phyloP scores from a whole-genome alignment of 2,888 invertebrate genomes.

The Drosophila helvetica region DNA sequence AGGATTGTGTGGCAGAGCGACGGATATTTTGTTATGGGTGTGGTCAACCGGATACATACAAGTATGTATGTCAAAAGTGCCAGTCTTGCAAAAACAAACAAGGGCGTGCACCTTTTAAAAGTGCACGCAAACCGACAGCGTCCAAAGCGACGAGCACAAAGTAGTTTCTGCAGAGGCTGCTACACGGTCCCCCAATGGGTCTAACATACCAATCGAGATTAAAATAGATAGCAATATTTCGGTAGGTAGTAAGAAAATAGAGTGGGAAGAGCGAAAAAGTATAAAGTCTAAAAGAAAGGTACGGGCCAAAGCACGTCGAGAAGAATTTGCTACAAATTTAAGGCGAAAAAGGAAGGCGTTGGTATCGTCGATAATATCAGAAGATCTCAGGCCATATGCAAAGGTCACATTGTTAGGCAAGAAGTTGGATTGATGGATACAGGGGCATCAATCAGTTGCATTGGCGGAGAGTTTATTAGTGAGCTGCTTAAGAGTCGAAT shows the following conservation, averaged over 20 bases:
- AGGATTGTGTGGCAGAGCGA: too few relatives aligned
- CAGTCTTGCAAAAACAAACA: constrained; percentile 1
- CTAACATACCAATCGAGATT: not conserved
- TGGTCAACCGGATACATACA: constrained; percentile 1
- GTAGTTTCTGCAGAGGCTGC: not conserved
- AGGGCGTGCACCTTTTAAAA: constrained; percentile 3
- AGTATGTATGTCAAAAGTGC: not conserved
- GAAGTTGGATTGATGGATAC: constrained; percentile 4
- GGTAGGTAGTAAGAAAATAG: not conserved
- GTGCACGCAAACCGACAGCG: not conserved
- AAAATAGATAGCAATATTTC: not conserved
- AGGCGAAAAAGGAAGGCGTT: too few relatives aligned
- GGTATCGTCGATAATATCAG: too few relatives aligned
- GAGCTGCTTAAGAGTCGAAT: not conserved
- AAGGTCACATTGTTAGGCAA: too few relatives aligned
- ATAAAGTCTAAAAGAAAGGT: too few relatives aligned
- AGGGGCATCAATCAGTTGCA: too few relatives aligned
- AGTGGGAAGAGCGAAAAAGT: too few relatives aligned
- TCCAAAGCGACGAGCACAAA: not conserved
- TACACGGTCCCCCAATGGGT: not conserved
- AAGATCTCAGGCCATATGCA: too few relatives aligned
- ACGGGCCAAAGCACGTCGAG: too few relatives aligned
- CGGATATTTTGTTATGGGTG: constrained; percentile 6
- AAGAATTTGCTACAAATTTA: too few relatives aligned
- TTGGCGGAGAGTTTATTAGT: not conserved